Base-by-base conservation (phyloP, 2,113 vertebrate genomes). In the Cairina moschata region DNA sequence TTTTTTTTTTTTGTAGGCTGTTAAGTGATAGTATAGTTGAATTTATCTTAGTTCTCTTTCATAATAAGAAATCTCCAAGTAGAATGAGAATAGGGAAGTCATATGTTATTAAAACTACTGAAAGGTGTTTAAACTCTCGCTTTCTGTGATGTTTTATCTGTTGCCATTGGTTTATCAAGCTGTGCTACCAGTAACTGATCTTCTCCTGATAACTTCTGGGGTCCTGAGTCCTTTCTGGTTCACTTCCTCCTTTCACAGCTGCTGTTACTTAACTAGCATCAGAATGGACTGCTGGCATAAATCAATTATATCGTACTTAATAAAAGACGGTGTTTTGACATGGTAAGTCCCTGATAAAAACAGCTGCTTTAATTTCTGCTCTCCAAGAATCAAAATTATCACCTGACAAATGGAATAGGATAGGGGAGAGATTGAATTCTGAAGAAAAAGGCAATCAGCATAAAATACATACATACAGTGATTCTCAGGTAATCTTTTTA, bases 121-220 rank as follows among this genome's bases (percentile, higher is more conserved):
- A 31, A 60, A 42, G 5, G 11, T 34, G 10, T 62, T 75, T 42
- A 50, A 48, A 48, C 8, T 14, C 34, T 60, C 62, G 16, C 28
- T 68, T 68, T 23, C 44, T 46, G 8, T 8, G 3, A 17, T 52
- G 26, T 38, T 52, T n/a, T 23, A 16, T 56, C 78, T 72, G 23
- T 72, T 86, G 29, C 26, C 34, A 5, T 58, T 4, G 1, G 1
- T 67, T 59, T 76, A 11, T 67, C n/a, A 48, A 80, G 21, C n/a
- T 3, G 1, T 50, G 3, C 29, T 3, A 2, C 34, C 46, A 32
- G 0, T 0, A 36, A 8, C n/a, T 8, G 9, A n/a, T 67, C 0
- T 0, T 34, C 40, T 90, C 22, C 50, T 8, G 26, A 4, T 58
- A 79, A 52, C 73, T 42, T 71, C 10, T 58, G 21, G 55, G 13